Percentiles rank a stretch among this genome's conserved stretches.
phyloP scores from a whole-genome alignment of 1,140 invertebrate species.

The Sitobion miscanthi region DNA sequence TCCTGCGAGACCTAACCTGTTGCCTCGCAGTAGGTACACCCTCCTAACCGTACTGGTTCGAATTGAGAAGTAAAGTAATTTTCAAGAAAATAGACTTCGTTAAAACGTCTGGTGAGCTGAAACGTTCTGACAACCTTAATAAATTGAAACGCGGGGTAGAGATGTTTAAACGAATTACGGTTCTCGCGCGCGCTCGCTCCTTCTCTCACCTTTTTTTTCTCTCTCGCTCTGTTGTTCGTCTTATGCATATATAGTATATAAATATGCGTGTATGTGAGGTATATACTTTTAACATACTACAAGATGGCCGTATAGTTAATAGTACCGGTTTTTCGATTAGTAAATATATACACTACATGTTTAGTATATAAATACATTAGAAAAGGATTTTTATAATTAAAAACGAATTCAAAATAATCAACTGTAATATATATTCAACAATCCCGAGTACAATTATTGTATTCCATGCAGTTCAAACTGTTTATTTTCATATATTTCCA shows the following conservation, averaged over 20 bases:
- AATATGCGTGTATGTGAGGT: background rate
- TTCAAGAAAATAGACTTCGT: slow-evolving; percentile 47
- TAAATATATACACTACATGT: slow-evolving; percentile 21
- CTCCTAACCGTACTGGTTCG: background rate
- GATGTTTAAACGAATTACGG: slow-evolving; percentile 34
- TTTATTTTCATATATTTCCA: background rate
- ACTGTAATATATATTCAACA: background rate
- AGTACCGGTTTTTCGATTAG: slow-evolving; percentile 46
- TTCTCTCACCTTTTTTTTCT: background rate
- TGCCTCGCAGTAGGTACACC: background rate
- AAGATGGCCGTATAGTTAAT: slow-evolving; percentile 44
- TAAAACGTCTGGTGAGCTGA: slow-evolving; percentile 31
- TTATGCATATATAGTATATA: background rate
- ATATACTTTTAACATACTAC: slow-evolving; percentile 11
- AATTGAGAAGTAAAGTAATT: slow-evolving; percentile 44
- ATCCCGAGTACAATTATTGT: background rate
- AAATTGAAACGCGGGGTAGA: slow-evolving; percentile 42
- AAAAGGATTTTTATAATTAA: slow-evolving; percentile 27
- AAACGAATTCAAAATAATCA: slow-evolving; percentile 6
- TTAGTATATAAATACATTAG: background rate
- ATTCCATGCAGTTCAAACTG: background rate
- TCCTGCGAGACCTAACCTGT: slow-evolving; percentile 21
- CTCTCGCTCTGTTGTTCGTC: background rate
- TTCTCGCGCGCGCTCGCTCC: background rate
- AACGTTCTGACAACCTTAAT: slow-evolving; percentile 38